Conservation (phyloP, 2,888 invertebrate species). For the Hirtodrosophila alboralis region DNA sequence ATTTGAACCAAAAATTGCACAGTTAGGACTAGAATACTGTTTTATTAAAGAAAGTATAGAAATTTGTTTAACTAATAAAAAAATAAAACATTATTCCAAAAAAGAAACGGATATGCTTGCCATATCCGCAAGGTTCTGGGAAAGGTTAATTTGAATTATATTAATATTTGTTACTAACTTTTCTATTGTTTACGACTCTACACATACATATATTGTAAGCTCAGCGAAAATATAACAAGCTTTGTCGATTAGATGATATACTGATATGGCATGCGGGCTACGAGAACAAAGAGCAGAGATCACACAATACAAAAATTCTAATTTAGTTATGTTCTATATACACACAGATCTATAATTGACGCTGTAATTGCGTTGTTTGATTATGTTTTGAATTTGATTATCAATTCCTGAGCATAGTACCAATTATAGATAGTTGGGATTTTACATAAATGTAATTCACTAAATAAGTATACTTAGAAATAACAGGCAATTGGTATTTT, state of each 20-base stretch:
- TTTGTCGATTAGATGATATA: constrained; percentile 41
- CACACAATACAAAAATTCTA: constrained; percentile 13
- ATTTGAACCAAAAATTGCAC: too few species aligned
- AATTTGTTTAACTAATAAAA: too few species aligned
- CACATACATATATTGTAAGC: constrained; percentile 8
- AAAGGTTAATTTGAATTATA: too few species aligned
- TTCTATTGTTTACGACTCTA: constrained; percentile 24
- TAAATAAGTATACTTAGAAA: neutral
- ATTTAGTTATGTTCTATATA: constrained; percentile 9
- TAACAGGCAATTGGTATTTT: neutral
- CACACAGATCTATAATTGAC: constrained; percentile 40
- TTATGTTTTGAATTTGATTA: constrained; percentile 21
- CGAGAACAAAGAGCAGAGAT: constrained; percentile 31
- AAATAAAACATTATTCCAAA: too few species aligned
- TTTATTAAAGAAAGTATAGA: too few species aligned
- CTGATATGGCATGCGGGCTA: constrained; percentile 26
- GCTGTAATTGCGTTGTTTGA: constrained; percentile 24
- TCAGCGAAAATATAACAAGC: constrained; percentile 33
- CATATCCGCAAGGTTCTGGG: too few species aligned
- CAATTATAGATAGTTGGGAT: constrained; percentile 11
- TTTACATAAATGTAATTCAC: constrained; percentile 7
- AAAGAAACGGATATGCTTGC: too few species aligned
- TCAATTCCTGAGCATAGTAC: constrained; percentile 13
- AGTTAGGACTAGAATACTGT: too few species aligned
- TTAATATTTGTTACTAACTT: constrained; percentile 7